phyloP scores from a whole-genome alignment of 2,888 invertebrate genomes.

The Microctonus aethiopoides region DNA sequence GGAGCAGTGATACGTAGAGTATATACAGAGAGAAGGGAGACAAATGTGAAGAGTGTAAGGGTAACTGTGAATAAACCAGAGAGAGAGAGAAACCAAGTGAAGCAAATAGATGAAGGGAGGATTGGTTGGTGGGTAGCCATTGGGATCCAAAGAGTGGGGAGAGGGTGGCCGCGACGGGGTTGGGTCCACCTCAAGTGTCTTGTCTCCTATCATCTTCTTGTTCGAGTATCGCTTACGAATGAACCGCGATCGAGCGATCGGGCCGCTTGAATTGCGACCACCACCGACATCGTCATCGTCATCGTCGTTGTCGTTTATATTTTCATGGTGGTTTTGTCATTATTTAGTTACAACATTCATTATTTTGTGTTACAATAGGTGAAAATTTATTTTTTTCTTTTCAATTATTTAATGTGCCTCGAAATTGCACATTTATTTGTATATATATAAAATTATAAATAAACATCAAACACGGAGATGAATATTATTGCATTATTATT shows the following conservation, averaged over 20 bases:
- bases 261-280: conserved; percentile 49
- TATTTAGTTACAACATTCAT: neutral
- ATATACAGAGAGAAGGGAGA: neutral
- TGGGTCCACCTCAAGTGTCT: conserved; percentile 56
- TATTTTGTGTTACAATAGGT: neutral
- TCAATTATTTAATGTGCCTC: neutral
- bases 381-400: conserved; percentile 7
- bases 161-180: conserved; percentile 46
- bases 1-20: conserved; percentile 1
- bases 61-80: neutral
- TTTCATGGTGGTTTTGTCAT: neutral
- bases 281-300: conserved; percentile 39
- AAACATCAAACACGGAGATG: neutral
- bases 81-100: conserved; percentile 32
- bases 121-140: conserved; percentile 40
- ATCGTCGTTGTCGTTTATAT: conserved; percentile 19
- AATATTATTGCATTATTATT: neutral
- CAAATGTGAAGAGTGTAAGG: neutral
- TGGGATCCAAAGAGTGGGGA: conserved; percentile 41
- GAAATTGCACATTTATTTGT: neutral
- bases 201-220: conserved; percentile 62
- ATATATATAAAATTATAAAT: neutral
- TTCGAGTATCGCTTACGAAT: conserved; percentile 62
- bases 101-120: conserved; percentile 13
- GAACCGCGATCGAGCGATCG: conserved; percentile 62